phyloP scores from a whole-genome alignment of 1,140 invertebrate species.

The Apocrypta bakeri region DNA sequence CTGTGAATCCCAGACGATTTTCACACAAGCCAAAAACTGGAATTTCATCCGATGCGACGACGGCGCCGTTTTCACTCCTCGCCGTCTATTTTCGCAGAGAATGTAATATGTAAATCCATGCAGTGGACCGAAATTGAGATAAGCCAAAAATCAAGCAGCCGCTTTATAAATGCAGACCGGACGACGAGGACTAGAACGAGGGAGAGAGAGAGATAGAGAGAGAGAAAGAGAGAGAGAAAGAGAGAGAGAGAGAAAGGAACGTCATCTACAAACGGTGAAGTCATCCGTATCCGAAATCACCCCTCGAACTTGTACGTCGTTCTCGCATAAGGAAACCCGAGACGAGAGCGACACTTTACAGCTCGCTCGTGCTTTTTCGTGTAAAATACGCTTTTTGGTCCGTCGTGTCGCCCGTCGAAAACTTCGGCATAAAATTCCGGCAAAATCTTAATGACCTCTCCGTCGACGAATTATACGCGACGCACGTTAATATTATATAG shows the following conservation, averaged over 20 bases:
- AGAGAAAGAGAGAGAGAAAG: neutral
- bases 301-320: constrained; percentile 27
- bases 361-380: constrained; percentile 13
- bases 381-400: constrained; percentile 9
- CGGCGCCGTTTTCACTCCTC: neutral
- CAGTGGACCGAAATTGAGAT: constrained; percentile 37
- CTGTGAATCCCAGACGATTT: too few relatives aligned
- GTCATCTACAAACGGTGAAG: constrained; percentile 20
- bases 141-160: neutral
- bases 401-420: neutral
- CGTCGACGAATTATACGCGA: neutral
- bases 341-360: constrained; percentile 41
- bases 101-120: constrained; percentile 43
- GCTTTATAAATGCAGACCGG: neutral
- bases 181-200: neutral
- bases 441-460: constrained; percentile 20
- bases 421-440: constrained; percentile 12
- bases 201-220: constrained; percentile 7
- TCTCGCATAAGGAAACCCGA: constrained; percentile 31
- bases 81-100: constrained; percentile 13
- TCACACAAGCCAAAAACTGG: neutral
- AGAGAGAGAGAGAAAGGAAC: constrained; percentile 2
- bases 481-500: too few relatives aligned
- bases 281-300: constrained; percentile 49
- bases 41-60: neutral